Conservation (phyloP, 2,888 invertebrate species). For the Spodoptera picta region DNA sequence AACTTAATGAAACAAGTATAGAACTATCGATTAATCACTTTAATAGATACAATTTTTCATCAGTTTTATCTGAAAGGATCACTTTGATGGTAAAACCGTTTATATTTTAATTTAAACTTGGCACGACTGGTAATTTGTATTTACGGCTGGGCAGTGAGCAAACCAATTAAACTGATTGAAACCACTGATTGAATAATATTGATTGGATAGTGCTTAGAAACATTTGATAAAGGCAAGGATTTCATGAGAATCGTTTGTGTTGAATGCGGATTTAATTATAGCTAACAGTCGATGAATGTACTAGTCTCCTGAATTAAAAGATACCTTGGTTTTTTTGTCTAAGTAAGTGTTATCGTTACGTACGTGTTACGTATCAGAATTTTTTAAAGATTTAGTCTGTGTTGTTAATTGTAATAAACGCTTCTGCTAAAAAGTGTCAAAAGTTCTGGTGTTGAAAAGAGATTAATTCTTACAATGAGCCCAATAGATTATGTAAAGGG, state of each 20-base stretch:
- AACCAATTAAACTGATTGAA: conserved; percentile 48
- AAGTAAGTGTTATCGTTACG: no score
- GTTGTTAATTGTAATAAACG: no score
- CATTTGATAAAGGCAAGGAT: conserved; percentile 15
- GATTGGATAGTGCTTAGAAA: conserved; percentile 38
- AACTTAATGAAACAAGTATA: conserved; percentile 10
- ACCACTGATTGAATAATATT: conserved; percentile 47
- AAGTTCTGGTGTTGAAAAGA: no score
- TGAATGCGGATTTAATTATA: conserved; percentile 9
- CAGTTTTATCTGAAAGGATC: conserved; percentile 18
- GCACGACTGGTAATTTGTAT: conserved; percentile 48
- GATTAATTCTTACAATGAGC: no score
- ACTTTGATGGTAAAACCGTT: conserved; percentile 30
- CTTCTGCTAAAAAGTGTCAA: no score
- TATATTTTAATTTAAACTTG: conserved; percentile 49
- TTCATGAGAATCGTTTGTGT: background rate
- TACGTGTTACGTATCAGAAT: no score
- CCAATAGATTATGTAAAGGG: no score
- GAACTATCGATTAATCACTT: conserved; percentile 24
- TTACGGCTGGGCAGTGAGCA: conserved; percentile 30
- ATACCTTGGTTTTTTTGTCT: no score
- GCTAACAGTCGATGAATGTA: no score
- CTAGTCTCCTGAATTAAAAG: no score
- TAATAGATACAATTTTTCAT: conserved; percentile 32
- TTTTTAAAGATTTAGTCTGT: no score